Base-by-base conservation (phyloP, 2,888 invertebrate species). In the Sinohyriopsis cumingii region DNA sequence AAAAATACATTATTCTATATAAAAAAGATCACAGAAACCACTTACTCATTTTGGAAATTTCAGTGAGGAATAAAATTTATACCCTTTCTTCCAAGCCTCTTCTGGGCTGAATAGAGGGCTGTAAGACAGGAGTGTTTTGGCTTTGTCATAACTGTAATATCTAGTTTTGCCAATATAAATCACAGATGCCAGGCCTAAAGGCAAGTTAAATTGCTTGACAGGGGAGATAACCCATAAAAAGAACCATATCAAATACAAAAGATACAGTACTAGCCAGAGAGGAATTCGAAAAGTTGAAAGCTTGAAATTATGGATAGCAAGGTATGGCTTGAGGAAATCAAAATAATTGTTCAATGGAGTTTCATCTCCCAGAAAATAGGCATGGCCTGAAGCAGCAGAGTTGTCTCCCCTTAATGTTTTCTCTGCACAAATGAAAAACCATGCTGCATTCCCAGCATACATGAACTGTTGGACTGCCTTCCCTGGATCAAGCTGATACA, bases 391-490 rank as follows among this genome's bases (percentile, higher is more conserved):
- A 15, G 45, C 45, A 45, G 1, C 45, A 45, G 45, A 45, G 45
- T 12, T 15, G 45, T 15, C 45, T 6, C 83, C 80, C 65, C 89
- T 89, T 19, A 93, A 86, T 1, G 91, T 89, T 73, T 92, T 91
- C 69, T 92, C 91, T 6, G 93, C 93, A 71, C 92, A 91, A 1
- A 93, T 83, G 79, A 93, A 93, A 1, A 93, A 93, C 92, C 93
- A 93, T 4, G 93, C 93, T 0, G 92, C 93, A 78, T 93, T 93
- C 19, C 93, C 93, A 90, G 83, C 82, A 65, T 87, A 87, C 0
- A 83, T 79, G 56, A 81, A 77, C 78, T 80, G 92, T 77, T 87
- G 93, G 91, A 69, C 78, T 55, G 73, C 84, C 62, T 91, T 92
- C 80, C 92, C 92, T 19, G 91, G 91, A 2, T 91, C 91, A 24